Evolutionary conservation across 2,888 invertebrate species (phyloP).

Genomic region (Zeuzera pyrina): DNA sequence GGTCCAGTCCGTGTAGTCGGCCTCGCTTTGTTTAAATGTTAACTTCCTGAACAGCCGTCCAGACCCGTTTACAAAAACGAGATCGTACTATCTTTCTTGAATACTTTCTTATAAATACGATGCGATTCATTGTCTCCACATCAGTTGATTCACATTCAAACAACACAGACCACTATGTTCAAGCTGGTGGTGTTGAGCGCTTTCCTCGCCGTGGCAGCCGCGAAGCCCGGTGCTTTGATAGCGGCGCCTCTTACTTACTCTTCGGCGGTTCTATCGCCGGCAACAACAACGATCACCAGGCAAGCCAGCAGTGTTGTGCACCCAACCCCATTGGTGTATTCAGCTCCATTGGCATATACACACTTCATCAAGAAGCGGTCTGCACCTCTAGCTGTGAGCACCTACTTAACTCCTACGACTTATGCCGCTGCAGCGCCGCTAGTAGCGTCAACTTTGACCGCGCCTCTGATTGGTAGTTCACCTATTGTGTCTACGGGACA

Average conservation of each 20-base stretch:
- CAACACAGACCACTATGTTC: conserved; percentile 65
- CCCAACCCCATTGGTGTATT: conserved; percentile 44
- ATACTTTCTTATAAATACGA: conserved; percentile 53
- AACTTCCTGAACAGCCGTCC: conserved; percentile 49
- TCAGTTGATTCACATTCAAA: conserved; percentile 46
- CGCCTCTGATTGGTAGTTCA: conserved; percentile 15
- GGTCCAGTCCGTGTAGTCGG: conserved; percentile 29
- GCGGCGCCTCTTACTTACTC: conserved; percentile 30
- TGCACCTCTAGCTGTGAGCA: conserved; percentile 13
- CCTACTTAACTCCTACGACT: conserved; percentile 20
- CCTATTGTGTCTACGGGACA: conserved; percentile 19
- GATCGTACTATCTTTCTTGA: conserved; percentile 47
- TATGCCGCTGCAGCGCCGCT: conserved; percentile 16
- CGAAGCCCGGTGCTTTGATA: conserved; percentile 35
- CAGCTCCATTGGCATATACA: conserved; percentile 30
- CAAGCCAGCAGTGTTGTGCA: conserved; percentile 59
- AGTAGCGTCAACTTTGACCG: conserved; percentile 11
- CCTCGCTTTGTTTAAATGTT: conserved; percentile 54
- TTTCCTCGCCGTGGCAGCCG: conserved; percentile 70
- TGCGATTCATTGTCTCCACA: conserved; percentile 25
- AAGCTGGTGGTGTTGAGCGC: conserved; percentile 74
- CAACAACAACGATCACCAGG: conserved; percentile 41
- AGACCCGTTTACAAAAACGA: conserved; percentile 56
- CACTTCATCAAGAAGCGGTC: conserved; percentile 42
- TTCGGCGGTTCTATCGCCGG: conserved; percentile 32